Evolutionary conservation across 2,113 vertebrate genomes (phyloP).

Genomic region (Amblyopsis rosae): DNA sequence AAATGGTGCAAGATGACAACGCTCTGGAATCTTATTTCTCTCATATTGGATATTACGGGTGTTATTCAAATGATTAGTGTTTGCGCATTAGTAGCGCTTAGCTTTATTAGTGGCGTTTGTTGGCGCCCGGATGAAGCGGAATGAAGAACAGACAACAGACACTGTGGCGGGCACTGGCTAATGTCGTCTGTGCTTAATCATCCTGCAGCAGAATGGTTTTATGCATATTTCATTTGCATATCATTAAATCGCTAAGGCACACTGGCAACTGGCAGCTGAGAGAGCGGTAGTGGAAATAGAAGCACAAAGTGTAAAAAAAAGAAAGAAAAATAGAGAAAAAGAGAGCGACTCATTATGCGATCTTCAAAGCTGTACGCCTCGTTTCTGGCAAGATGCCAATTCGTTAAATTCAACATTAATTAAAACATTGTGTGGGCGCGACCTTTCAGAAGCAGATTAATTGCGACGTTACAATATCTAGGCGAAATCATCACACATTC

Average conservation of each 20-base stretch:
- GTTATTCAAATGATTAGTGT: conserved; percentile 69
- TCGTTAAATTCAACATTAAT: conserved; percentile 77
- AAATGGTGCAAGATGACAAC: conserved; percentile 64
- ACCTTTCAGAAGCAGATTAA: conserved; percentile 73
- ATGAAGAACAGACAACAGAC: conserved; percentile 77
- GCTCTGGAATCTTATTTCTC: conserved; percentile 74
- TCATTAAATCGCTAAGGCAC: conserved; percentile 90
- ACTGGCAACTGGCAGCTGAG: conserved; percentile 80
- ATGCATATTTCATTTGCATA: conserved; percentile 99
- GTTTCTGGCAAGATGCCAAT: conserved; percentile 72
- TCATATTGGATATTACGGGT: conserved; percentile 74
- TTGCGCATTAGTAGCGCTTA: conserved; percentile 67
- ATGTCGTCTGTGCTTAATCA: conserved; percentile 98
- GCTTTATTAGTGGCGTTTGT: conserved; percentile 63
- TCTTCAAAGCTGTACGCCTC: conserved; percentile 73
- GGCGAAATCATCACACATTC: conserved; percentile 48
- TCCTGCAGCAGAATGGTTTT: conserved; percentile 98
- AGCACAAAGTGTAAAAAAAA: conserved; percentile 80
- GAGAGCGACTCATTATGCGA: conserved; percentile 71
- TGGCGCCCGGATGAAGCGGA: conserved; percentile 70
- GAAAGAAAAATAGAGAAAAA: too few relatives aligned
- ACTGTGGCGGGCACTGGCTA: conserved; percentile 84
- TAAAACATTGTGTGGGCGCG: conserved; percentile 63
- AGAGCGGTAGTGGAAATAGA: conserved; percentile 77
- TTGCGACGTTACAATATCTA: conserved; percentile 64